These are phyloP conservation scores for Dynastes tityus DNA, from an alignment of 2,888 invertebrate genomes.

Conservation along the genomic window DNA sequence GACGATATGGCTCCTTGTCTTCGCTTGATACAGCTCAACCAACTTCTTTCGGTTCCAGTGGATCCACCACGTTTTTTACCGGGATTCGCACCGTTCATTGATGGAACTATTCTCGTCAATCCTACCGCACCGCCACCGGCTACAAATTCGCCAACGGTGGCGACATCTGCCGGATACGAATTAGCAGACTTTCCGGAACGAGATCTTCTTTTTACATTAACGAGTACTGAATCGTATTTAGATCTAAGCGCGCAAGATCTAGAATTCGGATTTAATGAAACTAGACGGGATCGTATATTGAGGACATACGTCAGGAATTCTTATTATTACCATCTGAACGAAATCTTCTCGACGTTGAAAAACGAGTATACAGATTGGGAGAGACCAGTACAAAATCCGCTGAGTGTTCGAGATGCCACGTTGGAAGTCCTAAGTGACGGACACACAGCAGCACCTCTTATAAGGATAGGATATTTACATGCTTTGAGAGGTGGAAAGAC, in stretches of 20 bases:
- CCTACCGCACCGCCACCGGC: slow-evolving; percentile 70
- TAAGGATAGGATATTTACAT: slow-evolving; percentile 86
- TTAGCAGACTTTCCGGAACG: slow-evolving; percentile 87
- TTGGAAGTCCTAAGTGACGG: slow-evolving; percentile 93
- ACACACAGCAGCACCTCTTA: slow-evolving; percentile 89
- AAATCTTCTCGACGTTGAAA: slow-evolving; percentile 92
- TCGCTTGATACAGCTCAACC: slow-evolving; percentile 83
- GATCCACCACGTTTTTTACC: slow-evolving; percentile 89
- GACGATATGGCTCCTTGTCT: slow-evolving; percentile 91
- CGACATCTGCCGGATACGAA: slow-evolving; percentile 84
- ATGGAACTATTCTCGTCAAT: slow-evolving; percentile 87
- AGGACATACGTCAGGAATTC: slow-evolving; percentile 95
- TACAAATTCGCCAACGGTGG: slow-evolving; percentile 77
- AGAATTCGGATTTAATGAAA: slow-evolving; percentile 94
- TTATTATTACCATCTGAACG: slow-evolving; percentile 95
- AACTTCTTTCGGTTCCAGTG: slow-evolving; percentile 82
- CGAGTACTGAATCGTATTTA: slow-evolving; percentile 86
- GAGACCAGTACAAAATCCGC: slow-evolving; percentile 87
- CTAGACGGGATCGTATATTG: slow-evolving; percentile 87
- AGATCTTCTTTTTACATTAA: slow-evolving; percentile 89
- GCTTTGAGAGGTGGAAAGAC: slow-evolving; percentile 85
- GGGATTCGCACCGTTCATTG: slow-evolving; percentile 95
- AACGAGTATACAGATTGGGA: slow-evolving; percentile 99
- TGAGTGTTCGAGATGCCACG: slow-evolving; percentile 88
- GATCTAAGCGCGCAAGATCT: slow-evolving; percentile 88